phyloP scores from a whole-genome alignment of 2,797 vertebrate genomes.

The Clarias fuscus region DNA sequence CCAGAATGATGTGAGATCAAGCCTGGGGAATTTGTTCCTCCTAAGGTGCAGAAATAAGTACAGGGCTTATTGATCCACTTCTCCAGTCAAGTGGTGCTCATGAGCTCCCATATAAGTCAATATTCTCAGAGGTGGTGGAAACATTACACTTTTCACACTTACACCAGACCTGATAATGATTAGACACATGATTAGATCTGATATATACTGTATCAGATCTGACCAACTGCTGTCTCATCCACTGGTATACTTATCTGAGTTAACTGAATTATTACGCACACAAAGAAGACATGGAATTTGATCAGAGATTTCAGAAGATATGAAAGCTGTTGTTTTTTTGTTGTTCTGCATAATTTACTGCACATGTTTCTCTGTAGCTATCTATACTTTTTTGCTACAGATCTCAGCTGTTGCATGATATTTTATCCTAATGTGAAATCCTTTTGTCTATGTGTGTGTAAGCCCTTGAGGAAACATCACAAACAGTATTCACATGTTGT shows the following conservation, averaged over 20 bases:
- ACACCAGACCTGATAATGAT: neutral
- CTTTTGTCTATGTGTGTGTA: neutral
- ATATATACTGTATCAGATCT: neutral
- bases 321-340: neutral
- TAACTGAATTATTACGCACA: neutral
- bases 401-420: neutral
- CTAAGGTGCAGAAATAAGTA: slow-evolving; percentile 36
- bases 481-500: no score
- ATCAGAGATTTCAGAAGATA: neutral
- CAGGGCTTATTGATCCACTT: slow-evolving; percentile 57
- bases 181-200: neutral
- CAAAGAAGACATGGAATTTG: neutral
- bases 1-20: slow-evolving; percentile 53
- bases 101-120: slow-evolving; percentile 38
- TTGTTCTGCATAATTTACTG: no score
- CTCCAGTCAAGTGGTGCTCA: slow-evolving; percentile 32
- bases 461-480: neutral
- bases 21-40: slow-evolving; percentile 48
- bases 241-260: neutral
- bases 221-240: neutral
- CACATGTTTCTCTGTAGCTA: neutral
- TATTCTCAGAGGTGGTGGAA: slow-evolving; percentile 12
- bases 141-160: slow-evolving; percentile 10
- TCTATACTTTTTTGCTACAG: neutral
- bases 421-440: neutral